phyloP scores from a whole-genome alignment of 2,888 invertebrate species.

The Euplexia lucipara region DNA sequence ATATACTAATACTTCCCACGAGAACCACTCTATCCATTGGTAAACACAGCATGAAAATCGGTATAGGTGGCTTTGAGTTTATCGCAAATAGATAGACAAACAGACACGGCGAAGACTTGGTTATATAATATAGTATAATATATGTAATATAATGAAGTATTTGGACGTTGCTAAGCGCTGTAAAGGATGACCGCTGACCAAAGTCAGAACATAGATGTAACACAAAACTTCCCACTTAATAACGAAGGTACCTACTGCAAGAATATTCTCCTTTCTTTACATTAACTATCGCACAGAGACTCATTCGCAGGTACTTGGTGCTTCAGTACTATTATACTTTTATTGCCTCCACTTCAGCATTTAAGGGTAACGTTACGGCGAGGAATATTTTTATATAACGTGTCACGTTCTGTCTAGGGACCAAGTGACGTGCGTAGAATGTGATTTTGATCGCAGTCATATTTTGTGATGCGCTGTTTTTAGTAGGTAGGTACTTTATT shows the following conservation, averaged over 20 bases:
- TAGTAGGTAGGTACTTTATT: background rate
- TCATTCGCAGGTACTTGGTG: constrained; percentile 34
- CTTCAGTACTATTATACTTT: constrained; percentile 48
- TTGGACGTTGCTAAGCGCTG: too few relatives aligned
- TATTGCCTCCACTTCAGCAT: constrained; percentile 41
- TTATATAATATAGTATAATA: too few relatives aligned
- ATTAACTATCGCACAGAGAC: constrained; percentile 18
- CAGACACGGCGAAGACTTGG: too few relatives aligned
- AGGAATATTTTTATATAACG: constrained; percentile 30
- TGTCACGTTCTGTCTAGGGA: constrained; percentile 33
- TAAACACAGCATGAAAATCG: too few relatives aligned
- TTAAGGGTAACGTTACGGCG: constrained; percentile 31
- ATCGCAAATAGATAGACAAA: too few relatives aligned
- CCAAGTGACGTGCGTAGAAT: constrained; percentile 27
- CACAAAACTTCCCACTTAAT: background rate
- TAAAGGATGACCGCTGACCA: too few relatives aligned
- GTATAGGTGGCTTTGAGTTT: too few relatives aligned
- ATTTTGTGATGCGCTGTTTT: constrained; percentile 27
- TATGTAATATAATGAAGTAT: too few relatives aligned
- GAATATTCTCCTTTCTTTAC: background rate
- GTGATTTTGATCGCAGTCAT: constrained; percentile 37
- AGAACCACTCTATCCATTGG: too few relatives aligned
- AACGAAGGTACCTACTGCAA: too few relatives aligned
- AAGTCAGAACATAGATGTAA: background rate
- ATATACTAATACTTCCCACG: too few relatives aligned